These are phyloP conservation scores for Drosophila austrosaltans DNA, from an alignment of 2,888 invertebrate species.

Conservation along the genomic window DNA sequence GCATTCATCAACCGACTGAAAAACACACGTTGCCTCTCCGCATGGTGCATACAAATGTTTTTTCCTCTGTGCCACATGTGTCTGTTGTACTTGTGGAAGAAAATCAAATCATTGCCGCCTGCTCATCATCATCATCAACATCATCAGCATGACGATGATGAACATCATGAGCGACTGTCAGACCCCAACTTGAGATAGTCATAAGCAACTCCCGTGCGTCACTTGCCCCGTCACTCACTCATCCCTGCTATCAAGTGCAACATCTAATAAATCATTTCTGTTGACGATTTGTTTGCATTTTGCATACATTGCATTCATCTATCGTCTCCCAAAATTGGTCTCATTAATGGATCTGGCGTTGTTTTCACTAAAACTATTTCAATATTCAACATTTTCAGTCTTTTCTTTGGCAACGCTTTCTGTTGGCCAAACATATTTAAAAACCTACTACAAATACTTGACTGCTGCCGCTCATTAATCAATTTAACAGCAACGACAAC, in stretches of 20 bases:
- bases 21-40: slow-evolving; percentile 69
- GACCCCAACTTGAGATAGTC: slow-evolving; percentile 39
- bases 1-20: slow-evolving; percentile 70
- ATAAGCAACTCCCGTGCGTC: slow-evolving; percentile 11
- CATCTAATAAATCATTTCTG: slow-evolving; percentile 76
- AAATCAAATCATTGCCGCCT: slow-evolving; percentile 67
- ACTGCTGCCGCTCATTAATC: slow-evolving; percentile 65
- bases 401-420: slow-evolving; percentile 42
- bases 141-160: slow-evolving; percentile 42
- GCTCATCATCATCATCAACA: slow-evolving; percentile 55
- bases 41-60: slow-evolving; percentile 74
- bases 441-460: not conserved
- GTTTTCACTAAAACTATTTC: slow-evolving; percentile 73
- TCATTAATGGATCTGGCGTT: slow-evolving; percentile 62
- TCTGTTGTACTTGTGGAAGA: slow-evolving; percentile 38
- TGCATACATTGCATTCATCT: slow-evolving; percentile 28
- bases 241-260: slow-evolving; percentile 59
- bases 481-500: slow-evolving; percentile 37
- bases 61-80: slow-evolving; percentile 54
- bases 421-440: slow-evolving; percentile 38
- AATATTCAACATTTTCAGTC: slow-evolving; percentile 18
- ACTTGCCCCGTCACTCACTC: slow-evolving; percentile 3
- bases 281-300: slow-evolving; percentile 67
- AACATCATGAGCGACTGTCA: slow-evolving; percentile 42
- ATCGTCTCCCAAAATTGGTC: slow-evolving; percentile 52